Evolutionary conservation across 1,140 invertebrate genomes (phyloP), one percentile per base, ranked within the genome.

Genomic region (Polyergus mexicanus): DNA sequence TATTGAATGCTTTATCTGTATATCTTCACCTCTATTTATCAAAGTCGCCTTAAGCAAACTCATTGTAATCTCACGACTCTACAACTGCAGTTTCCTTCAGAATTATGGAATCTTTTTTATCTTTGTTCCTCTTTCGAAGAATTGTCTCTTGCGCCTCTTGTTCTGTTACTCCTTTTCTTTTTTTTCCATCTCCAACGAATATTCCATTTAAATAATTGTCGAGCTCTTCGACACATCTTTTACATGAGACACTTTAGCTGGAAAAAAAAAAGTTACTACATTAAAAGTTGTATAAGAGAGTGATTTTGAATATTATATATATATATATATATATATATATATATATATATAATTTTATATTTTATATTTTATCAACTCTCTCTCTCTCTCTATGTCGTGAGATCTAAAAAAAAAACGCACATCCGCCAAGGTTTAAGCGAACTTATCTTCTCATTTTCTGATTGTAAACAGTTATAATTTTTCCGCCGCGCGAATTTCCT

Each of bases 1-100:
- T 13, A 71, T 80, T 71, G 56, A 69, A 56, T 19, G 13, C 47
- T 41, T 80, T 47, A 80, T 44, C 41, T 35, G 47, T 25, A 28
- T 44, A 60, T 71, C 47, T 32, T 51, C 47, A 25, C 35, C 44
- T 51, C 44, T 47, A 28, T 68, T 22, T 68, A 69, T 56, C 35
- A 54, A 80, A 51, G n/a, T 80, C 38, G 10, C 35, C 13, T 56
- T n/a, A n/a, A 47, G 41, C 32, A 6, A 65, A n/a, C 28, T 66
- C n/a, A 51, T 25, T 41, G 16, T 69, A 13, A 56, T 71, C 22
- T 19, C 47, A 38, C 13, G 47, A 25, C 16, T 25, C 16, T 25
- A 69, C 44, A 80, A 41, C 54, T 38, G 7, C 25, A 41, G 7
- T 69, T 6, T 68, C 19, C 19, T 25, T 80, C 13, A 69, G n/a